Conservation (phyloP, 1,140 invertebrate genomes). For the Wasmannia auropunctata region DNA sequence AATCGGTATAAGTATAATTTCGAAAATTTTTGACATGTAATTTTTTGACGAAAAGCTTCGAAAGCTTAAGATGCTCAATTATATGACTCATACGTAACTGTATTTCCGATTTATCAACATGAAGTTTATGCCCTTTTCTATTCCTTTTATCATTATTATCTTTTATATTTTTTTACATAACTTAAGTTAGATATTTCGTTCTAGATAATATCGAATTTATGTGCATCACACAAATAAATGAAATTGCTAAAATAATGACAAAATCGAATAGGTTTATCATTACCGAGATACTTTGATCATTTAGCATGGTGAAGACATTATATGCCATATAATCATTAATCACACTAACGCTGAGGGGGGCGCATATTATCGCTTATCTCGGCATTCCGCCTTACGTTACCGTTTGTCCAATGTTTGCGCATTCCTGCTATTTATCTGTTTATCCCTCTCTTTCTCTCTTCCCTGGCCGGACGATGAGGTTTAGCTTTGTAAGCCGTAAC, state of each 20-base stretch:
- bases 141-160: not conserved
- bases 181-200: not conserved
- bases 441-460: not conserved
- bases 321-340: slow-evolving; percentile 27
- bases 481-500: slow-evolving; percentile 14
- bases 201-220: not conserved
- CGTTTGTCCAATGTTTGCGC: slow-evolving; percentile 33
- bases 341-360: not conserved
- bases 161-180: not conserved
- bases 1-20: not conserved
- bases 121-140: not conserved
- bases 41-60: not conserved
- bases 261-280: not conserved
- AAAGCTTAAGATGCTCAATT: not conserved
- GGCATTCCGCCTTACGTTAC: not conserved
- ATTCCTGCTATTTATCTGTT: slow-evolving; percentile 40
- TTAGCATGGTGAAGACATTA: not conserved
- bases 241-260: not conserved
- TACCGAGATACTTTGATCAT: not conserved
- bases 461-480: not conserved
- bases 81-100: not conserved
- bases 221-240: not conserved
- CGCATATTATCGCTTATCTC: slow-evolving; percentile 29
- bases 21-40: not conserved
- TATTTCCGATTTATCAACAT: not conserved